Evolutionary conservation across 2,797 vertebrate species (phyloP), one percentile per base, ranked within the genome.

Genomic region (Naso thynnoides): DNA sequence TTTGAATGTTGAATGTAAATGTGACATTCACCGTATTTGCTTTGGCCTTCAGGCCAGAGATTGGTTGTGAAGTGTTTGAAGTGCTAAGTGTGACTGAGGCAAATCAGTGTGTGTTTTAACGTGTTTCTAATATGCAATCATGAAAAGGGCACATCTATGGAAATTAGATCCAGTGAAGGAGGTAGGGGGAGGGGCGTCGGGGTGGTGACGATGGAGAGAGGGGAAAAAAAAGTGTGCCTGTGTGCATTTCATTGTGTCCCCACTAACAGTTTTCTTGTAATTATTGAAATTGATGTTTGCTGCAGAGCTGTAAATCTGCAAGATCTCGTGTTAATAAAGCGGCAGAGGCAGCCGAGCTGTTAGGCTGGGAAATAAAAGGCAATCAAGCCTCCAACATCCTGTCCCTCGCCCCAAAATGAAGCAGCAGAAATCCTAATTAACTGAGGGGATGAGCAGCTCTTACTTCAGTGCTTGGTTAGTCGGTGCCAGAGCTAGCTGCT

Each of bases 381-480:
- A 94, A 94, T 95, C 91, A 93, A 92, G 89, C 90, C 91, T 92
- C 89, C 85, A 86, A 89, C 93, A 90, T 92, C 91, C 87, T 89
- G 83, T 90, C 90, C 89, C 87, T 89, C 81, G 79, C 81, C 83
- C 85, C 67, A 88, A 89, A 92, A 92, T 68, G 91, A 91, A 94
- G 90, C 92, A 70, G 93, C 89, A 93, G 92, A 93, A 93, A 93
- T 92, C 89, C 93, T 94, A 95, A 95, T 95, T 93, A 94, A 93
- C 89, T 85, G 87, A 86, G 87, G 83, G 75, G 89, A 91, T 84
- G 89, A 86, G 79, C 79, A 47, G 69, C 86, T 92, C 89, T 87
- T 85, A 69, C 76, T 81, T 61, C 73, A 79, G 71, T 62, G 64
- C 82, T 83, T 14, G 78, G 79, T 60, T 85, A 68, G 76, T 89